phyloP scores from a whole-genome alignment of 2,888 invertebrate genomes.

The Lycaena phlaeas region DNA sequence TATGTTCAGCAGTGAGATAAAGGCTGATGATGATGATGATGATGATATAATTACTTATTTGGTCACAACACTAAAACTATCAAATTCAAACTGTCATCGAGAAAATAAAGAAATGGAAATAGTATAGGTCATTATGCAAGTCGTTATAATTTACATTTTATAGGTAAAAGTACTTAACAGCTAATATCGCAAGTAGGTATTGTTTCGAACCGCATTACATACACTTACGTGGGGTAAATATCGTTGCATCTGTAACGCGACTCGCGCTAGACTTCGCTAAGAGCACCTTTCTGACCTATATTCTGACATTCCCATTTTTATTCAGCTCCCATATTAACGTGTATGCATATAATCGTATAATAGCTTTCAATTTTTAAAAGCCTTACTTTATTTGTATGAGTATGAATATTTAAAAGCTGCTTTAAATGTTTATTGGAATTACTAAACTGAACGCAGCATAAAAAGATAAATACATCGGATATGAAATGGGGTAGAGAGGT shows the following conservation, averaged over 20 bases:
- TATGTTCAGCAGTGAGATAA: too few relatives aligned
- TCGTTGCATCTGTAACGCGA: constrained; percentile 3
- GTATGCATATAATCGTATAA: constrained; percentile 1
- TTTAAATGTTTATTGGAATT: background rate
- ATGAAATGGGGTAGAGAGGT: too few relatives aligned
- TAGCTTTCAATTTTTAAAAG: background rate
- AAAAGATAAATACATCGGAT: too few relatives aligned
- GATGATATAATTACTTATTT: too few relatives aligned
- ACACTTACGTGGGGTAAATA: background rate
- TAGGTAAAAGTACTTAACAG: constrained; percentile 2
- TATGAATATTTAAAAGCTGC: background rate
- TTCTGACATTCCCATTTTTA: background rate
- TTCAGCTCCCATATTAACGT: background rate
- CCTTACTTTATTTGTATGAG: background rate
- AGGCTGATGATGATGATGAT: too few relatives aligned
- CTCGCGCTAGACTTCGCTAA: too few relatives aligned
- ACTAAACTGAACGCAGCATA: too few relatives aligned
- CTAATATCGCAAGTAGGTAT: constrained; percentile 1
- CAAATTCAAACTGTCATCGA: too few relatives aligned
- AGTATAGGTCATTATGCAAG: too few relatives aligned
- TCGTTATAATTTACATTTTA: too few relatives aligned
- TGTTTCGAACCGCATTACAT: background rate
- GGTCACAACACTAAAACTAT: too few relatives aligned
- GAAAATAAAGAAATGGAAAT: too few relatives aligned
- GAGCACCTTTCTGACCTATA: constrained; percentile 6